These are phyloP conservation scores for Acanthococcus lagerstroemiae DNA, from an alignment of 2,888 invertebrate species.

Conservation along the genomic window DNA sequence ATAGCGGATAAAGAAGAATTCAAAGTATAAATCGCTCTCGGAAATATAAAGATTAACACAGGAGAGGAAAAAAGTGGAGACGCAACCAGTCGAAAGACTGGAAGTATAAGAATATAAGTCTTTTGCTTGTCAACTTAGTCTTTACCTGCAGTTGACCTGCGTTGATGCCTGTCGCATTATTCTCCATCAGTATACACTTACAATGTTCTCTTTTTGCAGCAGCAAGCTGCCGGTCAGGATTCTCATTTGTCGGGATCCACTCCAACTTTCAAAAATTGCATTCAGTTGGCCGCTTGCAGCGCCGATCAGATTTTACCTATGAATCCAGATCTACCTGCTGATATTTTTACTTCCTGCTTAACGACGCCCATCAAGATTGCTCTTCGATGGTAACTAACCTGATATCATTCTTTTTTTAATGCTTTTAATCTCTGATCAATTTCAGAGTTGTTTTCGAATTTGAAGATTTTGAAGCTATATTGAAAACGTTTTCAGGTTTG, in stretches of 20 bases:
- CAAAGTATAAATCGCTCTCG: too few species aligned
- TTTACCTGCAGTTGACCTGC: too few species aligned
- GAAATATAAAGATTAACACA: too few species aligned
- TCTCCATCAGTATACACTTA: conserved; percentile 4
- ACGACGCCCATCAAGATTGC: conserved; percentile 97
- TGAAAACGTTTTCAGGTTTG: conserved; percentile 58
- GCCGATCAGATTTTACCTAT: conserved; percentile 89
- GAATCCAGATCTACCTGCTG: conserved; percentile 95
- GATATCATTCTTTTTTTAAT: neutral
- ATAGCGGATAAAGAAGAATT: too few species aligned
- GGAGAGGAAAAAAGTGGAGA: too few species aligned
- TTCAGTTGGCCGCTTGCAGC: conserved; percentile 92
- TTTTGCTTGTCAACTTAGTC: too few species aligned
- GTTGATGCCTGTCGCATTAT: neutral
- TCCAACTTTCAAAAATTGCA: conserved; percentile 75
- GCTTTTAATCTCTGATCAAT: neutral
- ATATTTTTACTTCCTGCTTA: conserved; percentile 92
- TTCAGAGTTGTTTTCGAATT: neutral
- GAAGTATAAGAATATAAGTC: too few species aligned
- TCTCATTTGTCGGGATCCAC: conserved; percentile 40
- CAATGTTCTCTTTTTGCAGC: neutral
- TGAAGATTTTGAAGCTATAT: neutral
- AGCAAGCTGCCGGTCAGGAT: conserved; percentile 40
- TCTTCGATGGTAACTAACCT: conserved; percentile 60
- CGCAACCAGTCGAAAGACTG: too few species aligned